Evolutionary conservation across 1,140 invertebrate genomes (phyloP).

Genomic region (Aporrectodea caliginosa): DNA sequence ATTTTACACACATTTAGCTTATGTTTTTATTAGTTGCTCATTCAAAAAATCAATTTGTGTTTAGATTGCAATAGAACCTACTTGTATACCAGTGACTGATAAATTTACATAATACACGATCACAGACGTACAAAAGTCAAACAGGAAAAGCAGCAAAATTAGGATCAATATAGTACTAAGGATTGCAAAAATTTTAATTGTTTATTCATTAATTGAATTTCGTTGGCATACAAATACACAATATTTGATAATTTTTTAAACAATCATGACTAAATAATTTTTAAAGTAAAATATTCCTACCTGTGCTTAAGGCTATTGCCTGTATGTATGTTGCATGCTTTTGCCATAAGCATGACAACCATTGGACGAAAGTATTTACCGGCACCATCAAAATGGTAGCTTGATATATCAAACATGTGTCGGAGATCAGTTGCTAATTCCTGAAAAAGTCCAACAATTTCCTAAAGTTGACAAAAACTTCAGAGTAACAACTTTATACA

Average conservation of each 20-base stretch:
- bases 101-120: no score
- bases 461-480: no score
- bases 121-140: no score
- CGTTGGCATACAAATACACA: background rate
- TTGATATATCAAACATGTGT: constrained; percentile 79
- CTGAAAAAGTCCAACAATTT: constrained; percentile 55
- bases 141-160: background rate
- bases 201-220: background rate
- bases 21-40: no score
- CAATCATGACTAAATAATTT: background rate
- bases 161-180: background rate
- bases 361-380: constrained; percentile 91
- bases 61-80: no score
- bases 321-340: constrained; percentile 42
- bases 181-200: background rate
- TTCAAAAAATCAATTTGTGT: no score
- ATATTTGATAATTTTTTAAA: background rate
- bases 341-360: constrained; percentile 82
- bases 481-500: background rate
- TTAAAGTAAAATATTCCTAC: background rate
- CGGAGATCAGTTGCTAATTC: constrained; percentile 74
- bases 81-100: no score
- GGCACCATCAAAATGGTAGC: constrained; percentile 94
- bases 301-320: no score
- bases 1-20: no score